phyloP scores from a whole-genome alignment of 2,888 invertebrate genomes.

The Ormyrus nitidulus region DNA sequence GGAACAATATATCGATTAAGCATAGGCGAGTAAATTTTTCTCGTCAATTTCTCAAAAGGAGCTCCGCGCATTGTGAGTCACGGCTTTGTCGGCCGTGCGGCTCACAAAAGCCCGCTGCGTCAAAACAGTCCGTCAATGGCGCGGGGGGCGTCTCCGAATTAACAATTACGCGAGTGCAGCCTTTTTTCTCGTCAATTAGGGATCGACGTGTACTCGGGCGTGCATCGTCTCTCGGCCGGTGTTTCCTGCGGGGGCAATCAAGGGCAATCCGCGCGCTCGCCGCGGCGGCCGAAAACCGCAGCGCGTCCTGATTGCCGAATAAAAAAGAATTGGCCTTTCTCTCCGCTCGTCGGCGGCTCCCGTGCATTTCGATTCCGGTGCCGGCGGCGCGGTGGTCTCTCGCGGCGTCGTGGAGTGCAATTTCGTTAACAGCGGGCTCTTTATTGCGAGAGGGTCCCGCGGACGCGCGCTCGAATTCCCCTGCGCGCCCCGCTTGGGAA shows the following conservation, averaged over 20 bases:
- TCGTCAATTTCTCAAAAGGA: too few species aligned
- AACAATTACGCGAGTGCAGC: slow-evolving; percentile 14
- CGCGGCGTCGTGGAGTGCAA: slow-evolving; percentile 53
- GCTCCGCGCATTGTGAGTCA: too few species aligned
- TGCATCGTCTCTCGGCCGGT: neutral
- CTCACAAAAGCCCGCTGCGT: too few species aligned
- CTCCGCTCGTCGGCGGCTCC: neutral
- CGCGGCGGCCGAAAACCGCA: neutral
- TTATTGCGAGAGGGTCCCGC: slow-evolving; percentile 53
- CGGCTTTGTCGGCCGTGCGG: too few species aligned
- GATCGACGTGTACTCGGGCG: neutral
- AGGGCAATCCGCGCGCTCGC: neutral
- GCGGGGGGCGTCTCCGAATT: neutral
- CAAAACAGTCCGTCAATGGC: neutral
- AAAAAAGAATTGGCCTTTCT: slow-evolving; percentile 27
- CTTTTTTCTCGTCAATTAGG: slow-evolving; percentile 32
- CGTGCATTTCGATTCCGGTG: neutral
- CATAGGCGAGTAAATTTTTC: too few species aligned
- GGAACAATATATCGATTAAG: too few species aligned
- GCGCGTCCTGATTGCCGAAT: slow-evolving; percentile 26
- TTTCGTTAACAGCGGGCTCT: slow-evolving; percentile 58
- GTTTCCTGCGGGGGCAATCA: slow-evolving; percentile 28
- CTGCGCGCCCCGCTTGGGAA: slow-evolving; percentile 6
- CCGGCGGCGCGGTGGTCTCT: slow-evolving; percentile 6
- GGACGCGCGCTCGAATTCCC: slow-evolving; percentile 39